Conservation (phyloP, 2,797 vertebrate species). For the Mormyrops attenuatus region DNA sequence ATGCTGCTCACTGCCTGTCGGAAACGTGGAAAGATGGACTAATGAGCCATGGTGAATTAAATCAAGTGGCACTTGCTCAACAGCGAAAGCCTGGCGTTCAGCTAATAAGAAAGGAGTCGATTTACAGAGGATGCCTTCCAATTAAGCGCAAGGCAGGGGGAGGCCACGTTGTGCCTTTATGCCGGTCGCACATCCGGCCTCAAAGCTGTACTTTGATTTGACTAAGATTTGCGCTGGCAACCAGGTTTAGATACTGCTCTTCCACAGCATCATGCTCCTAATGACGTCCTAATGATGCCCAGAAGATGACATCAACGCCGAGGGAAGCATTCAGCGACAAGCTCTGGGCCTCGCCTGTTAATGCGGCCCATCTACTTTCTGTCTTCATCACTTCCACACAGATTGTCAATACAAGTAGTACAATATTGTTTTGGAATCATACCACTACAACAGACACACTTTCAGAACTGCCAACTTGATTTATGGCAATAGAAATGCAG, state of each 20-base stretch:
- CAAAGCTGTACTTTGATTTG: neutral
- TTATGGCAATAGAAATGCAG: neutral
- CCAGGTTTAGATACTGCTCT: neutral
- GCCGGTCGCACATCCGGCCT: neutral
- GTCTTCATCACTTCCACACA: neutral
- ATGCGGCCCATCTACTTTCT: neutral
- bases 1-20: neutral
- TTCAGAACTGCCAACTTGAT: neutral
- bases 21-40: neutral
- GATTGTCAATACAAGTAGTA: neutral
- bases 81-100: neutral
- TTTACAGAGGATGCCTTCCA: conserved; percentile 9
- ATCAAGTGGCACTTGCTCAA: neutral
- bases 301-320: neutral
- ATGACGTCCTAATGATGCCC: neutral
- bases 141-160: neutral
- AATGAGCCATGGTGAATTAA: conserved; percentile 15
- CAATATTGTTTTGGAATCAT: neutral
- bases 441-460: neutral
- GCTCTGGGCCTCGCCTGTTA: neutral
- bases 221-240: neutral
- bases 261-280: neutral
- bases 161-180: neutral
- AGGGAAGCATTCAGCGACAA: neutral
- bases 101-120: neutral